These are phyloP conservation scores for Xyrauchen texanus DNA, from an alignment of 2,113 vertebrate species.

Conservation along the genomic window DNA sequence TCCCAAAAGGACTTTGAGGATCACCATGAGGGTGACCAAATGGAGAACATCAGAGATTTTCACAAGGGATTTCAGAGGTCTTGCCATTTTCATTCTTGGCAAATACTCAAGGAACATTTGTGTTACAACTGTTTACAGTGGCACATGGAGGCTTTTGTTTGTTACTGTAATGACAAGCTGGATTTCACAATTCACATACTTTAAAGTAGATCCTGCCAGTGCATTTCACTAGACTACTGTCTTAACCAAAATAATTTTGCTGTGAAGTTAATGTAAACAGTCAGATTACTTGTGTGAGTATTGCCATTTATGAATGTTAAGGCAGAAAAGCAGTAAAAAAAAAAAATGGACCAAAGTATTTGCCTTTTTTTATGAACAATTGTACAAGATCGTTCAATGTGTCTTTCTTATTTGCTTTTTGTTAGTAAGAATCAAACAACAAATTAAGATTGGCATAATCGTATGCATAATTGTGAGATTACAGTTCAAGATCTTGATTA, in stretches of 20 bases:
- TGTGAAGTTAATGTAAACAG: constrained; percentile 1
- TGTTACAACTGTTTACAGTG: background rate
- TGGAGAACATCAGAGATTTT: background rate
- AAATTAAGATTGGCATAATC: too few relatives aligned
- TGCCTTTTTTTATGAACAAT: background rate
- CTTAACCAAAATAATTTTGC: constrained; percentile 4
- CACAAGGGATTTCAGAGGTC: background rate
- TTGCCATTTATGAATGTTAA: background rate
- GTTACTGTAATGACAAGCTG: background rate
- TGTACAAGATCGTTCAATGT: background rate
- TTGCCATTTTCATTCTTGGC: constrained; percentile 26
- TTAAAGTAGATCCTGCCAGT: constrained; percentile 26
- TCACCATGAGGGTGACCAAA: background rate
- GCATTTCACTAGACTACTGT: background rate
- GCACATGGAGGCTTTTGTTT: constrained; percentile 22
- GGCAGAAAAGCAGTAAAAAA: too few relatives aligned
- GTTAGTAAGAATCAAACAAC: background rate
- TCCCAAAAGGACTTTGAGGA: too few relatives aligned
- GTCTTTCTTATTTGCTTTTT: background rate
- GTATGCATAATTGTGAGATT: too few relatives aligned
- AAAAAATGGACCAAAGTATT: too few relatives aligned
- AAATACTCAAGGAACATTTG: background rate
- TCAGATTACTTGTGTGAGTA: background rate
- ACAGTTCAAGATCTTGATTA: too few relatives aligned
- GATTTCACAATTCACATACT: background rate